Percentiles rank a stretch among this genome's conserved stretches.
phyloP scores from a whole-genome alignment of 2,797 vertebrate genomes.

The Agapornis canus region DNA sequence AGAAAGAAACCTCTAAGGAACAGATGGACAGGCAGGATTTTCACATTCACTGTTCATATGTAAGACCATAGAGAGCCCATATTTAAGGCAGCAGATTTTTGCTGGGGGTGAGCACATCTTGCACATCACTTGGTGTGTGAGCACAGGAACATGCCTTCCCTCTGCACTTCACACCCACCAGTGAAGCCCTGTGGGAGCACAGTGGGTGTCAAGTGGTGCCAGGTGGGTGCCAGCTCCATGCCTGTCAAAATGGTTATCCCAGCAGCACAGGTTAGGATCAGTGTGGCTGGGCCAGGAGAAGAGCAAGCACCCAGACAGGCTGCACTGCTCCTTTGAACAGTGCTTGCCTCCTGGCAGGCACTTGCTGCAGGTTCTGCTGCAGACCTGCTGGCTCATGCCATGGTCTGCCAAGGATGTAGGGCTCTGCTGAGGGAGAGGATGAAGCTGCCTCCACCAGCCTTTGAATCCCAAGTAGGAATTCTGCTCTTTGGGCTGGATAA shows the following conservation, averaged over 20 bases:
- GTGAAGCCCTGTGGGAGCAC: not conserved
- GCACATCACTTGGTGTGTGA: not conserved
- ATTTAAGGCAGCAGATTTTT: conserved; percentile 46
- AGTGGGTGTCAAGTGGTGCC: fast-evolving
- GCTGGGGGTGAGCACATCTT: conserved; percentile 46
- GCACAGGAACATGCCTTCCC: not conserved
- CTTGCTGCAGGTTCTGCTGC: not conserved
- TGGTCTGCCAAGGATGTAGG: fast-evolving
- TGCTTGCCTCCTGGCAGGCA: not conserved
- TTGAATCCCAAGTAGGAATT: not conserved
- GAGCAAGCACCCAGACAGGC: not conserved
- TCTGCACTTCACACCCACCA: fast-evolving
- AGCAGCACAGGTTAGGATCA: not conserved
- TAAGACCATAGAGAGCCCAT: not conserved
- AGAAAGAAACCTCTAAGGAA: conserved; percentile 54
- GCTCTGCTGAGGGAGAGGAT: fast-evolving
- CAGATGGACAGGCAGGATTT: conserved; percentile 63
- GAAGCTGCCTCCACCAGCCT: not conserved
- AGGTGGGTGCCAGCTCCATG: not conserved
- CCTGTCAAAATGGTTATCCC: not conserved
- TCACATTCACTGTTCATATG: conserved; percentile 31
- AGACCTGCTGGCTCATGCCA: fast-evolving
- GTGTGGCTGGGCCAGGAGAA: not conserved
- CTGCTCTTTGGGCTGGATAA: not conserved
- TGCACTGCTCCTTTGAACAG: not conserved